Base-by-base conservation (phyloP, 1,140 invertebrate species). In the Drosophila ficusphila region DNA sequence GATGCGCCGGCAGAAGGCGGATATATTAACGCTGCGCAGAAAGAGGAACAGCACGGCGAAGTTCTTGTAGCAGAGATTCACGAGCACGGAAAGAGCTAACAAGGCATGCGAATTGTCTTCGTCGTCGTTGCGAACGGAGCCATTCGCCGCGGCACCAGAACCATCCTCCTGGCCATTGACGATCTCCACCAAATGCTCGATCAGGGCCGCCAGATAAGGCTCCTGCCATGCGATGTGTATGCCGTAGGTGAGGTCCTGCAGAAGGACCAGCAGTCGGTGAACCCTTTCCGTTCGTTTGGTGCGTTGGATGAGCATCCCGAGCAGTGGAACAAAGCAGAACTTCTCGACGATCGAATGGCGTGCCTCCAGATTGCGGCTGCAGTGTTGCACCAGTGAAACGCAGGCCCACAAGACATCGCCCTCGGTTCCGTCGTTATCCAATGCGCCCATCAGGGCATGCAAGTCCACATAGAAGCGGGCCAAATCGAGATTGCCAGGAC, bases 21-120 rank as follows among this genome's bases (percentile, higher is more conserved):
- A 91, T 25, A 93, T 82, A 56, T 92, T 93, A 0, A 94, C 91
- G 16, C 91, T 91, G 23, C 92, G 91, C 90, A 93, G 92, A 16
- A 94, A 91, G 0, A 92, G 91, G 58, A 94, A 94, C 5, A 94
- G 79, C 3, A 93, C 93, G 7, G 93, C 92, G 39, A 93, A 90
- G 88, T 94, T 94, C 76, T 94, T 94, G 52, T 94, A 93, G 76
- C 93, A 94, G 2, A 94, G 72, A 83, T 94, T 94, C 11, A 94
- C 93, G 6, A 94, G 65, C 18, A 94, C 91, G 0, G 93, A 93
- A 0, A 94, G 82, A 0, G 93, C 92, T 16, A 93, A 76, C 7
- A 91, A 76, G 3, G 93, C 91, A 8, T 93, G 82, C 2, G 92
- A 90, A 33, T 92, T 90, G 5, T 85, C 64, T 2, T 47, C 72